phyloP scores from a whole-genome alignment of 1,140 invertebrate genomes.

The Panagrolaimus sp. region DNA sequence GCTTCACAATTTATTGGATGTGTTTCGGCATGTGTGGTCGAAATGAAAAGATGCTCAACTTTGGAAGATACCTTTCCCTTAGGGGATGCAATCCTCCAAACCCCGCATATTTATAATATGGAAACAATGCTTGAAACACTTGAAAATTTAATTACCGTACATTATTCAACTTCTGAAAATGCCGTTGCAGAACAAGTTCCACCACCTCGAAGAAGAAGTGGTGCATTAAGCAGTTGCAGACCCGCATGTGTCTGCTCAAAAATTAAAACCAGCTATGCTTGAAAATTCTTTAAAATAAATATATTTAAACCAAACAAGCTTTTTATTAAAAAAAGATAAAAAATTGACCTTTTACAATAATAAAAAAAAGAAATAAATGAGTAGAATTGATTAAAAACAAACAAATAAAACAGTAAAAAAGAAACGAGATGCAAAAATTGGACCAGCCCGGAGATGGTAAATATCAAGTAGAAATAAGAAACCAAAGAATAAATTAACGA shows the following conservation, averaged over 20 bases:
- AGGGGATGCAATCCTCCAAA: neutral
- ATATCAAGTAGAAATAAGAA: too few relatives aligned
- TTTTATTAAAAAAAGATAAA: too few relatives aligned
- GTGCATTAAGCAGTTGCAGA: conserved; percentile 39
- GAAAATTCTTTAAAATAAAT: neutral
- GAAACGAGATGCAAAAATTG: too few relatives aligned
- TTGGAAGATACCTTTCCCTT: conserved; percentile 51
- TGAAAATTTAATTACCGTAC: conserved; percentile 58
- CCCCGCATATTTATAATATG: conserved; percentile 37
- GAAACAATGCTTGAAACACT: conserved; percentile 56
- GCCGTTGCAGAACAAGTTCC: conserved; percentile 52
- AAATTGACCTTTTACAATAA: too few relatives aligned
- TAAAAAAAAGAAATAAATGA: too few relatives aligned
- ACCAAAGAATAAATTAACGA: neutral
- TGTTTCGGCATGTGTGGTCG: conserved; percentile 49
- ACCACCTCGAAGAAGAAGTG: conserved; percentile 44
- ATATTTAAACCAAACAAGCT: too few relatives aligned
- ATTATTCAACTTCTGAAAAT: conserved; percentile 57
- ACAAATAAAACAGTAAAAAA: too few relatives aligned
- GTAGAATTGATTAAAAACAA: too few relatives aligned
- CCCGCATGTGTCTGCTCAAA: conserved; percentile 57
- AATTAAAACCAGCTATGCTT: conserved; percentile 58
- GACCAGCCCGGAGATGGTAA: too few relatives aligned
- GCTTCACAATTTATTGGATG: conserved; percentile 57
- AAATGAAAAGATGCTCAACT: conserved; percentile 54